These are phyloP conservation scores for Tangara arthus DNA, from an alignment of 2,797 vertebrate genomes.

Conservation along the genomic window DNA sequence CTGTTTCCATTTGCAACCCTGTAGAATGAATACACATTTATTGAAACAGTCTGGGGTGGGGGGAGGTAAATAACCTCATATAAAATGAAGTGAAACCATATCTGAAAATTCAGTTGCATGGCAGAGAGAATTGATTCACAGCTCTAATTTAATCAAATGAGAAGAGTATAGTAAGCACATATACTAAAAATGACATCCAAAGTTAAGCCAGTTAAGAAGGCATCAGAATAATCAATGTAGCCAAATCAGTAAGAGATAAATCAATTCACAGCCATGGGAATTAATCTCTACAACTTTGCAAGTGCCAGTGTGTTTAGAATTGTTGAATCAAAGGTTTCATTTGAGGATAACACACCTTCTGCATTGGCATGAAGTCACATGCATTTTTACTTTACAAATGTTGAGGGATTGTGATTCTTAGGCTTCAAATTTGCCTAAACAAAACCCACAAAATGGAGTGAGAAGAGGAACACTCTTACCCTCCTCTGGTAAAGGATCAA, in stretches of 20 bases:
- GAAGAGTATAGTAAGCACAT: neutral
- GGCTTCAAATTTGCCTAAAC: neutral
- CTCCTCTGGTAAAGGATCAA: neutral
- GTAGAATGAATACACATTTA: neutral
- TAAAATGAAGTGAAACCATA: constrained; percentile 10
- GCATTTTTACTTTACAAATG: neutral
- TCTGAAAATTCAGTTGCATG: constrained; percentile 17
- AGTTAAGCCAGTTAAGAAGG: constrained; percentile 48
- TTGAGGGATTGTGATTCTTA: neutral
- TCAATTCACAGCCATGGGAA: constrained; percentile 30
- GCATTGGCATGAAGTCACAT: neutral
- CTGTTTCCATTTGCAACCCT: neutral
- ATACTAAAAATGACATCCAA: constrained; percentile 28
- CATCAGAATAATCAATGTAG: constrained; percentile 51
- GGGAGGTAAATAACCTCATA: neutral
- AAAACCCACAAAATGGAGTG: neutral
- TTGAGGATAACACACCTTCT: neutral
- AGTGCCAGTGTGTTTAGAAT: neutral
- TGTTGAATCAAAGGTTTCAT: constrained; percentile 12
- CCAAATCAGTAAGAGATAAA: constrained; percentile 37
- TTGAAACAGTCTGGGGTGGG: neutral
- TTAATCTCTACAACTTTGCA: constrained; percentile 30
- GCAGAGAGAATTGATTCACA: constrained; percentile 24
- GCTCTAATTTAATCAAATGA: constrained; percentile 38
- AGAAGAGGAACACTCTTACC: neutral